Percentiles rank a stretch among this genome's conserved stretches.
Evolutionary conservation across 2,797 vertebrate genomes (phyloP).

Genomic region (Pseudomugil tenellus): DNA sequence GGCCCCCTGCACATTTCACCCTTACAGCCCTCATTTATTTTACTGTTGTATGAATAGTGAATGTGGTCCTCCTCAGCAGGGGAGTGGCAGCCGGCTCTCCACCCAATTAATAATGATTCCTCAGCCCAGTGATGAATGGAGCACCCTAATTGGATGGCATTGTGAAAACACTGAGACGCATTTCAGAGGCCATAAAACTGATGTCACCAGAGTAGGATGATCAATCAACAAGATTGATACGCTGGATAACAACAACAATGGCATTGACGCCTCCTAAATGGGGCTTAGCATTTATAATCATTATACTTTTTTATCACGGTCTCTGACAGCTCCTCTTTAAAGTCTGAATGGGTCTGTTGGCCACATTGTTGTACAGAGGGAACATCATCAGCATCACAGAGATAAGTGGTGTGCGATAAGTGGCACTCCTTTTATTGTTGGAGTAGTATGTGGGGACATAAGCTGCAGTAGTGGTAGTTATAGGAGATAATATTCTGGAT

Average conservation of each 20-base stretch:
- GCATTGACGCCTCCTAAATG: constrained; percentile 79
- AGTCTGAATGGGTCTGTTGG: constrained; percentile 75
- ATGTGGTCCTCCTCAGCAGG: constrained; percentile 77
- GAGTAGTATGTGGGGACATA: constrained; percentile 30
- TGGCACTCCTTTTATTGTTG: constrained; percentile 36
- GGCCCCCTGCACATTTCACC: constrained; percentile 38
- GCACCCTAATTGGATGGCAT: constrained; percentile 85
- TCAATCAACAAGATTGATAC: constrained; percentile 87
- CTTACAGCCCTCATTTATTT: constrained; percentile 52
- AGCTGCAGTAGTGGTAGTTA: constrained; percentile 8
- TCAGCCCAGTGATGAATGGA: constrained; percentile 84
- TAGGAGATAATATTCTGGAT: constrained; percentile 18
- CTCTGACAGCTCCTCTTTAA: constrained; percentile 78
- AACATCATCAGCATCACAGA: constrained; percentile 65
- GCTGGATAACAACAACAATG: constrained; percentile 82
- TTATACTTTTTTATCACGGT: constrained; percentile 79
- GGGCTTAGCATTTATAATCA: constrained; percentile 80
- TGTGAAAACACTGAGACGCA: constrained; percentile 84
- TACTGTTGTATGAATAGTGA: constrained; percentile 60
- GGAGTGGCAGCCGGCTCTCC: constrained; percentile 80
- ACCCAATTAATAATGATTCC: constrained; percentile 86
- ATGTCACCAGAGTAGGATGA: constrained; percentile 78
- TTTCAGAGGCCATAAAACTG: constrained; percentile 84
- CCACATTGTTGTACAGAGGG: constrained; percentile 70
- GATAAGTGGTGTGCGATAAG: constrained; percentile 66